Percentiles rank a stretch among this genome's conserved stretches.
Evolutionary conservation across 2,888 invertebrate genomes (phyloP).

Genomic region (Petrolisthes cinctipes): DNA sequence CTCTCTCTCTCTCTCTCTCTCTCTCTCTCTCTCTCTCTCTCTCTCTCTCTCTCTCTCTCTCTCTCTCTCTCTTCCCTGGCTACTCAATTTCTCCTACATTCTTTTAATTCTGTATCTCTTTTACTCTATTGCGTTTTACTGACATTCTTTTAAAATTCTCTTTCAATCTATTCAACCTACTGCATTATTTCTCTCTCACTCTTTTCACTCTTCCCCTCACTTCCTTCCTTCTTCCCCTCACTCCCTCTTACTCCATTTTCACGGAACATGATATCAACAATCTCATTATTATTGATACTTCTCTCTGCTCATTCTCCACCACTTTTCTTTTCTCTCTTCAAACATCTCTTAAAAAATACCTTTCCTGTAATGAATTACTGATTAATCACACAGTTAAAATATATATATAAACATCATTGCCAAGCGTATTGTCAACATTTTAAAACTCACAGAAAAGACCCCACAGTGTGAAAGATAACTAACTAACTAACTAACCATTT

Average conservation of each 20-base stretch:
- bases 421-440: no score
- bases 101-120: no score
- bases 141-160: no score
- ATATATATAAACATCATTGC: neutral
- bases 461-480: no score
- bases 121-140: no score
- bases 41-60: neutral
- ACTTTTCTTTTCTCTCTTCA: neutral
- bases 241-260: neutral
- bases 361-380: neutral
- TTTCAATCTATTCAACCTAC: no score
- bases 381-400: neutral
- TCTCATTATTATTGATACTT: no score
- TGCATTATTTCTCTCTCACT: neutral
- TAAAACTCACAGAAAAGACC: no score
- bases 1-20: neutral
- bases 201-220: neutral
- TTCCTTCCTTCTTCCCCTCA: neutral
- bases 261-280: neutral
- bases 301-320: neutral
- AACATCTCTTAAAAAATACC: neutral
- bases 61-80: neutral
- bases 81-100: neutral
- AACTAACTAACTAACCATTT: neutral
- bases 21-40: no score